Evolutionary conservation across 2,797 vertebrate species (phyloP), one percentile per base, ranked within the genome.

Genomic region (Xenops minutus): DNA sequence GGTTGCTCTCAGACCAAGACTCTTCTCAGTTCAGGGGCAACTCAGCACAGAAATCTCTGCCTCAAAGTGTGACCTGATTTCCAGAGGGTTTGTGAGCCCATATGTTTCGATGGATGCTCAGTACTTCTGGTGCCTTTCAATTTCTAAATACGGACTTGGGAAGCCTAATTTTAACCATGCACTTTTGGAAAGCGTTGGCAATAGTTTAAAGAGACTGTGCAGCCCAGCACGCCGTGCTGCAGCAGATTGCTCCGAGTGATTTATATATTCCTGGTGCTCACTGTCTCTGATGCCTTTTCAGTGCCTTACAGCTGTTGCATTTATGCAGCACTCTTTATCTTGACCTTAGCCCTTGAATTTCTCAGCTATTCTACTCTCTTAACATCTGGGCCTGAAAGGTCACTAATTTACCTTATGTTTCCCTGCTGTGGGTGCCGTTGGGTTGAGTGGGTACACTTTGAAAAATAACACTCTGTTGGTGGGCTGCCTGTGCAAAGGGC

Each of bases 321-420:
- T 97, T 94, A 95, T 88, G 85, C 92, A 93, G 96, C 93, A 62
- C 96, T 96, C 95, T 97, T 95, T 96, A 96, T 96, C 95, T 96
- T 96, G 95, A 96, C 96, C 96, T 96, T 93, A 93, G 87, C 81
- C 90, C 95, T 93, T 29, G 67, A 58, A 93, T 95, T 97, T 95
- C 97, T 91, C 91, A 93, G 88, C 92, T 96, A 93, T 83, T 88
- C 76, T 85, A 93, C 86, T 91, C 85, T 94, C 44, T 95, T 93
- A 97, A 93, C 95, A 94, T 97, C 97, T 95, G 93, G 86, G 92
- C 67, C 88, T 46, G 76, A 94, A 97, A 94, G 86, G 95, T 97
- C 92, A 96, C 91, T 96, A 76, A 95, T 96, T 97, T 95, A 93
- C 92, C 96, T 96, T 93, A 37, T 87, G 92, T 91, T 93, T 93